A percentile compares a stretch with the other conserved stretches of the same genome.
Evolutionary conservation across 2,797 vertebrate species (phyloP).

Genomic region (Tapirus indicus): DNA sequence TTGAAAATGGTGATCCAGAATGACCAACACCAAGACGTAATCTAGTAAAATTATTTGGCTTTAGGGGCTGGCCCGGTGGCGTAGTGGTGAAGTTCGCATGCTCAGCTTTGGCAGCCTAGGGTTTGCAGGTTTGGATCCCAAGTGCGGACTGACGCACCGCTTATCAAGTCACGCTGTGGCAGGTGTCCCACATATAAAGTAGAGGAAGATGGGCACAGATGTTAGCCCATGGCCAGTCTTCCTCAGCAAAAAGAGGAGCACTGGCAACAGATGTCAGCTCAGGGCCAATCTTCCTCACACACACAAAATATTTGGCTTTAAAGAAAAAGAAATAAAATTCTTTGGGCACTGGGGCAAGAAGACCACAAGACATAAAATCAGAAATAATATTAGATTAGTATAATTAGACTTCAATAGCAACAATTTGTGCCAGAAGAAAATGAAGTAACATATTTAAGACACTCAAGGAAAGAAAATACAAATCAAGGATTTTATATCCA

Average conservation of each 20-base stretch:
- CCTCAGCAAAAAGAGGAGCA: too few relatives aligned
- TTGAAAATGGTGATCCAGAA: conserved; percentile 16
- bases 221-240: too few relatives aligned
- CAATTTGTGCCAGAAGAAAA: neutral
- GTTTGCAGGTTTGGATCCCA: too few relatives aligned
- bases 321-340: neutral
- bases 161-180: too few relatives aligned
- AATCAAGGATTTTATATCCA: neutral
- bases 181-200: too few relatives aligned
- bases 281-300: too few relatives aligned
- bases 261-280: too few relatives aligned
- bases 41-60: neutral
- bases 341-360: neutral
- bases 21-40: neutral
- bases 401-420: neutral
- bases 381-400: neutral
- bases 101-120: too few relatives aligned
- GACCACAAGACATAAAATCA: neutral
- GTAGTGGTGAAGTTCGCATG: too few relatives aligned
- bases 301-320: neutral
- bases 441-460: neutral
- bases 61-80: neutral
- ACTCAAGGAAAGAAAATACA: neutral
- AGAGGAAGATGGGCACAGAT: too few relatives aligned
- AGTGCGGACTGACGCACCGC: too few relatives aligned